Evolutionary conservation across 2,888 invertebrate species (phyloP).

Genomic region (Crepidodera aurea): DNA sequence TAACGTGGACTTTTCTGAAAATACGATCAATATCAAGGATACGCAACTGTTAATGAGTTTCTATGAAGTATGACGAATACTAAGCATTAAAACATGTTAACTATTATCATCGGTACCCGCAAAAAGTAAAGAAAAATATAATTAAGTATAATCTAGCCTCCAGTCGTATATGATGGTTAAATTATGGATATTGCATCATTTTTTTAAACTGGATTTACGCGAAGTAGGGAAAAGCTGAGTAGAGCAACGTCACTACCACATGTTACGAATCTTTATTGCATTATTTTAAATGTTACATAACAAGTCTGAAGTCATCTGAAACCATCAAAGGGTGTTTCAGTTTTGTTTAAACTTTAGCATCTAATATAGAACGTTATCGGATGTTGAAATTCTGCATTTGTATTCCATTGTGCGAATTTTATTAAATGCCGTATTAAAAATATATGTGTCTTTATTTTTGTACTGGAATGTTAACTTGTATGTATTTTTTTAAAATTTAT

Average conservation of each 20-base stretch:
- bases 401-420: too few species aligned
- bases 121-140: slow-evolving; percentile 11
- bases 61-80: neutral
- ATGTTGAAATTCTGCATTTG: too few species aligned
- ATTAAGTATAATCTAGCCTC: slow-evolving; percentile 21
- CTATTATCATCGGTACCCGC: neutral
- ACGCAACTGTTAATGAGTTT: neutral
- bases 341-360: too few species aligned
- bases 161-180: slow-evolving; percentile 24
- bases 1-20: neutral
- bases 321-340: too few species aligned
- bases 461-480: too few species aligned
- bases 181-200: slow-evolving; percentile 28
- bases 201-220: slow-evolving; percentile 21
- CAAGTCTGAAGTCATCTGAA: too few species aligned
- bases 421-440: too few species aligned
- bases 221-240: slow-evolving; percentile 22
- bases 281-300: too few species aligned
- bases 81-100: neutral
- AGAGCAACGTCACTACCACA: neutral
- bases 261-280: too few species aligned
- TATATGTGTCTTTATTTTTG: too few species aligned
- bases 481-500: too few species aligned
- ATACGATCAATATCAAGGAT: neutral
- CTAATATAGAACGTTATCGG: too few species aligned